phyloP scores from a whole-genome alignment of 2,113 vertebrate genomes.

The Hypanus sabinus region DNA sequence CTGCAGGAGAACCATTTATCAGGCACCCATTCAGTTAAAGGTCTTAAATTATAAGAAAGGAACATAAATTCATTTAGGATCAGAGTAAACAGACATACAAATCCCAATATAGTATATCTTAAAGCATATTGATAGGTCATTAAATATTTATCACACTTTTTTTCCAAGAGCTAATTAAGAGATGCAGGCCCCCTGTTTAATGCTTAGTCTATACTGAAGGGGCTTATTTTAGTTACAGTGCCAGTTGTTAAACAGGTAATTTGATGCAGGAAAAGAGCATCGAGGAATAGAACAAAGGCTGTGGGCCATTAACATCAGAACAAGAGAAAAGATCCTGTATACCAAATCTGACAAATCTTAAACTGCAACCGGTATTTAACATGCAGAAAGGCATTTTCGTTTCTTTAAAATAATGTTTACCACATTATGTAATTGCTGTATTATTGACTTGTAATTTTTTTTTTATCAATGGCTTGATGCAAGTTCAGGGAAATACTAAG shows the following conservation, averaged over 20 bases:
- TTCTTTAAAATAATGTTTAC: too few relatives aligned
- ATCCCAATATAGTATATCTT: neutral
- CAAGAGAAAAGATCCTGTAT: neutral
- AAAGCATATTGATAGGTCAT: neutral
- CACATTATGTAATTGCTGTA: too few relatives aligned
- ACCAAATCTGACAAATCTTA: neutral
- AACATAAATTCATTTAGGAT: slow-evolving; percentile 7
- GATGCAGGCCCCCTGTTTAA: neutral
- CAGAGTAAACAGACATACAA: neutral
- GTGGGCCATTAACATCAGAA: neutral
- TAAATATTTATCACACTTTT: neutral
- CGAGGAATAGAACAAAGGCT: neutral
- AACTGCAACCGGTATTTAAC: neutral
- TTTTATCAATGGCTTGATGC: neutral
- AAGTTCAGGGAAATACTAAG: neutral
- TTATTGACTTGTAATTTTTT: too few relatives aligned
- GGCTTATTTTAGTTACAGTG: neutral
- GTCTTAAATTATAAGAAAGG: slow-evolving; percentile 1
- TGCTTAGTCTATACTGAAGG: neutral
- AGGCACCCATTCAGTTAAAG: slow-evolving; percentile 16
- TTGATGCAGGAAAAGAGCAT: neutral
- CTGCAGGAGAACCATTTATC: neutral
- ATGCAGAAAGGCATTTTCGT: too few relatives aligned
- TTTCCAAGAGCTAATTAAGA: neutral
- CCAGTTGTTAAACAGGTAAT: neutral